Conservation (phyloP, 53 echinoderm and acorn worm genomes). For the Paracentrotus lividus region DNA sequence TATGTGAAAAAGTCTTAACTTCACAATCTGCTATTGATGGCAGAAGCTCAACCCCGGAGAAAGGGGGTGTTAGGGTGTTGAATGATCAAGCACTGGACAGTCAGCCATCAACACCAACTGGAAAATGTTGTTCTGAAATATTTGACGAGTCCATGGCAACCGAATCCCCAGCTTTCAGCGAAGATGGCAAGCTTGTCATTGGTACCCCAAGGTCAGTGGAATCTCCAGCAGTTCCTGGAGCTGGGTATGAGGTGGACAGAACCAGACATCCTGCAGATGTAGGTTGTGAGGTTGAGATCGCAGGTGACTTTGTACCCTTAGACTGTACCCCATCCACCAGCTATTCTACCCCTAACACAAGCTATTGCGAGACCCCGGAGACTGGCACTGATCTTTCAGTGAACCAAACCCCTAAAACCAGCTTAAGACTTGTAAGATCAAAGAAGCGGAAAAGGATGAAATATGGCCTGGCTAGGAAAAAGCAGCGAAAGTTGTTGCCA, state of each 20-base stretch:
- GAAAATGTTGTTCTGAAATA: background rate
- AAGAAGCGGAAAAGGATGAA: slow-evolving; percentile 34
- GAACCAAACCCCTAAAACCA: background rate
- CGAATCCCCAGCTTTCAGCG: slow-evolving; percentile 46
- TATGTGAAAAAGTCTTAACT: background rate
- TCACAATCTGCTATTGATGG: background rate
- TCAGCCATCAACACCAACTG: background rate
- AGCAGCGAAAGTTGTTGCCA: background rate
- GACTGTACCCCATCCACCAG: background rate
- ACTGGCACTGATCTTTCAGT: background rate
- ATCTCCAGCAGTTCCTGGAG: background rate
- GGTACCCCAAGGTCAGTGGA: slow-evolving; percentile 15
- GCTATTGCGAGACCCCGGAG: slow-evolving; percentile 9
- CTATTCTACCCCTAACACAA: background rate
- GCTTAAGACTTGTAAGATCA: background rate
- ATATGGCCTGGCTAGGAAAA: background rate
- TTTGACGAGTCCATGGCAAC: slow-evolving; percentile 22
- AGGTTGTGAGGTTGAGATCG: slow-evolving; percentile 50
- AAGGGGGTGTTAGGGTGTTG: background rate
- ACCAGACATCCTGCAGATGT: slow-evolving; percentile 49
- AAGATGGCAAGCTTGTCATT: slow-evolving; percentile 40
- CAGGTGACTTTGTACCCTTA: slow-evolving; percentile 9
- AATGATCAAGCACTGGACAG: slow-evolving; percentile 12
- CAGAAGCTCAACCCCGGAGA: background rate
- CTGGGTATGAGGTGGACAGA: slow-evolving; percentile 13